Evolutionary conservation across 2,888 invertebrate genomes (phyloP), one percentile per base, ranked within the genome.

Genomic region (Philereme vetulata): DNA sequence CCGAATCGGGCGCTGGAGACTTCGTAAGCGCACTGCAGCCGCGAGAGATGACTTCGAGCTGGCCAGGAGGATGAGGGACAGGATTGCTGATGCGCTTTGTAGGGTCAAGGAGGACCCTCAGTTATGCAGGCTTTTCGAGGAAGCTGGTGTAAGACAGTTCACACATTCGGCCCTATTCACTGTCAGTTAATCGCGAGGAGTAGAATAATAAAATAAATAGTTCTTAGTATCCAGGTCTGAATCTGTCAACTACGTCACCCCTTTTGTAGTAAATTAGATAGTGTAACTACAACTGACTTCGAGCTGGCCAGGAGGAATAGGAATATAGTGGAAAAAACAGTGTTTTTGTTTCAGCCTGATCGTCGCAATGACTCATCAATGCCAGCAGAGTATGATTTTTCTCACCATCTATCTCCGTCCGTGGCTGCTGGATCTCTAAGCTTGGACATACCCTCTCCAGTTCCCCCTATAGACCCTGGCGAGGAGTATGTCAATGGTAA

Each of bases 21-120:
- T 98, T 55, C 97, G 98, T 74, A 98, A 99, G 79, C 93, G 97
- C 34, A 97, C 97, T 58, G 98, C 98, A 0, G 98, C 98, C 3
- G 97, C 97, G 44, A 93, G 96, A 57, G 98, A 98, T 77, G 98
- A 98, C 88, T 98, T 97, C 79, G 98, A 98, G 75, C 95, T 96
- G 64, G 98, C 98, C 0, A 94, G 97, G 64, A 92, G 96, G 56
- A 97, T 98, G 86, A 96, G 98, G 75, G 95, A 96, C 62, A 96
- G 98, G 85, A 97, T 98, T 76, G 96, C 98, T 72, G 96, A 97
- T 72, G 97, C 96, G 57, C 93, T 97, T 48, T 91, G 94, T 10
- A 94, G 96, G 52, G 94, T 97, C 1, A 96, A 97, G 72, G 94
- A 95, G 52, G 95, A 95, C 59, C 90, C 97, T 0, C 93, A 95